Evolutionary conservation across 92 coral and sea anemone genomes (phyloP).

Genomic region (Zoanthus sociatus): DNA sequence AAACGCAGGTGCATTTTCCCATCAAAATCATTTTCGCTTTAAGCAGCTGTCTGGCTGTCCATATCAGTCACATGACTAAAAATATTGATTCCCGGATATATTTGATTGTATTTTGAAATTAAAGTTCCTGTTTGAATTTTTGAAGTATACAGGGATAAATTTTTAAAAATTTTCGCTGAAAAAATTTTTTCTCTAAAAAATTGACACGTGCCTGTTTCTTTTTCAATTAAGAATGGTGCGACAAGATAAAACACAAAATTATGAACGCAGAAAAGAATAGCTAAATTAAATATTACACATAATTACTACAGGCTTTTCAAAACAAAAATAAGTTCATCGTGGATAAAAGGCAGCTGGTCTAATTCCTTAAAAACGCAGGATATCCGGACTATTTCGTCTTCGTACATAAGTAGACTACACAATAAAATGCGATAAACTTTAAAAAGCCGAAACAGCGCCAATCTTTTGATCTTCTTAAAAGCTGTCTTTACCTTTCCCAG

Average conservation of each 20-base stretch:
- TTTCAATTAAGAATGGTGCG: conserved; percentile 83
- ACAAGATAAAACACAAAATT: conserved; percentile 80
- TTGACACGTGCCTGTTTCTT: conserved; percentile 42
- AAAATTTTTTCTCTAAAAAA: conserved; percentile 1
- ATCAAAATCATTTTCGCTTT: conserved; percentile 73
- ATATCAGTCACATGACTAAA: conserved; percentile 76
- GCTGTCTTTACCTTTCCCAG: conserved; percentile 46
- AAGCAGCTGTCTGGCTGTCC: conserved; percentile 78
- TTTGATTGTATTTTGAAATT: conserved; percentile 27
- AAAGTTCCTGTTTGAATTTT: conserved; percentile 32
- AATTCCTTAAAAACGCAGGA: conserved; percentile 69
- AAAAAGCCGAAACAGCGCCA: conserved; percentile 58
- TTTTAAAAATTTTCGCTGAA: conserved; percentile 12
- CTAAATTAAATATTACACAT: conserved; percentile 93
- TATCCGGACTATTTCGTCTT: conserved; percentile 83
- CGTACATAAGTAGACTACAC: conserved; percentile 79
- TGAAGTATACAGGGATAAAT: neutral
- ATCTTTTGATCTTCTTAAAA: conserved; percentile 75
- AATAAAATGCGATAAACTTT: conserved; percentile 68
- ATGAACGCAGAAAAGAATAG: conserved; percentile 86
- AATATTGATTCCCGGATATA: conserved; percentile 39
- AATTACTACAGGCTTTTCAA: conserved; percentile 94
- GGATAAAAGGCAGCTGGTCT: conserved; percentile 81
- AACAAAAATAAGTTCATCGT: conserved; percentile 86
- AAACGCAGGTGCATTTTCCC: conserved; percentile 93